A percentile compares a stretch with the other conserved stretches of the same genome.
phyloP scores from a whole-genome alignment of 2,888 invertebrate species.

The Hydrotaea diabolus region DNA sequence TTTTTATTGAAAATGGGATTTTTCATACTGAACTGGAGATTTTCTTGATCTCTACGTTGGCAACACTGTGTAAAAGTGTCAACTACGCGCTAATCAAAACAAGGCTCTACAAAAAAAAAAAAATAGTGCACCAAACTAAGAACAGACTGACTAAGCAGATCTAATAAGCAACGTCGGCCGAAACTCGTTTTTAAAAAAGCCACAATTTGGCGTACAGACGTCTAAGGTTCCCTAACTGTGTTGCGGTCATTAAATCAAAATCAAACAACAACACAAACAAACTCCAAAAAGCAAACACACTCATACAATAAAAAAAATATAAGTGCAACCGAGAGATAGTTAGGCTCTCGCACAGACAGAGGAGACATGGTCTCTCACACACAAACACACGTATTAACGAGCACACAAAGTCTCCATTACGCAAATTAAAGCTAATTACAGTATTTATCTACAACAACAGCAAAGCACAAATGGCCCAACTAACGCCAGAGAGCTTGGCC shows the following conservation, averaged over 20 bases:
- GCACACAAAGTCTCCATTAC: slow-evolving; percentile 47
- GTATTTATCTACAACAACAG: slow-evolving; percentile 44
- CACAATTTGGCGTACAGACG: not conserved
- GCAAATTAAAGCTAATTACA: slow-evolving; percentile 62
- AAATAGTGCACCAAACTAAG: slow-evolving; percentile 15
- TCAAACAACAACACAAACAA: not conserved
- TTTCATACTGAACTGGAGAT: no score
- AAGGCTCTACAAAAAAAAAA: no score
- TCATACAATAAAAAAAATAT: not conserved
- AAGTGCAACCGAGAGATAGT: not conserved
- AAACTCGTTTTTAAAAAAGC: slow-evolving; percentile 32
- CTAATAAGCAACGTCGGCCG: not conserved
- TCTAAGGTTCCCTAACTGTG: not conserved
- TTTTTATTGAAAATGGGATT: no score
- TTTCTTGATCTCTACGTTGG: no score
- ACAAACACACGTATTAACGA: not conserved
- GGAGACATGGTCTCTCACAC: not conserved
- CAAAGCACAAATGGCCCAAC: not conserved
- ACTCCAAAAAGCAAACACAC: no score
- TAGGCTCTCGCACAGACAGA: not conserved
- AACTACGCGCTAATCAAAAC: not conserved
- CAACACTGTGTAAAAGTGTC: no score
- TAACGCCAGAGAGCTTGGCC: no score
- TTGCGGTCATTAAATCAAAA: slow-evolving; percentile 3
- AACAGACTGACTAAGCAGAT: not conserved